Evolutionary conservation across 1,140 invertebrate genomes (phyloP).

Genomic region (Tetramorium simillimum): DNA sequence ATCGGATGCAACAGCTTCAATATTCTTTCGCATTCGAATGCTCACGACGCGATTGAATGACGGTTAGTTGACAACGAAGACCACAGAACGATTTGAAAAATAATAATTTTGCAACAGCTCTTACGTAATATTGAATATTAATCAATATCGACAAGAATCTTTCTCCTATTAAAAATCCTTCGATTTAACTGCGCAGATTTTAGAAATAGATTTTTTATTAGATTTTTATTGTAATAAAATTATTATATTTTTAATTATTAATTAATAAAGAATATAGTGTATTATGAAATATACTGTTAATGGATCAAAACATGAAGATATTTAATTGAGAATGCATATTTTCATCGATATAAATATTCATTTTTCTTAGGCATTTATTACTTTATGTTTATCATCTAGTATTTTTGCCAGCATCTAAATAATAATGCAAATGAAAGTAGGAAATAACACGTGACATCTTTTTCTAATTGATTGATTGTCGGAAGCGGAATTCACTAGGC

Average conservation of each 20-base stretch:
- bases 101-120: conserved; percentile 6
- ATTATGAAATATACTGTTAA: too few relatives aligned
- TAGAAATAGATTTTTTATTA: too few relatives aligned
- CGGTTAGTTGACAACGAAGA: conserved; percentile 19
- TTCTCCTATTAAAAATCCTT: too few relatives aligned
- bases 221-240: too few relatives aligned
- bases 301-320: too few relatives aligned
- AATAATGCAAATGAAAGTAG: background rate
- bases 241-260: too few relatives aligned
- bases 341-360: background rate
- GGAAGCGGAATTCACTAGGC: conserved; percentile 10
- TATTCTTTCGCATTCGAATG: conserved; percentile 55
- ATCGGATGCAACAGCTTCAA: conserved; percentile 28
- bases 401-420: background rate
- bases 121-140: conserved; percentile 59
- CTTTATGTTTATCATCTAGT: background rate
- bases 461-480: background rate
- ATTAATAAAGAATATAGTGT: too few relatives aligned
- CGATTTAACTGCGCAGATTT: too few relatives aligned
- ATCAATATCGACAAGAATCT: background rate
- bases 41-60: background rate
- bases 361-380: background rate
- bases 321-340: background rate
- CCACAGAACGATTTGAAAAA: conserved; percentile 25
- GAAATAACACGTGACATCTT: background rate